A percentile compares a stretch with the other conserved stretches of the same genome.
phyloP scores from a whole-genome alignment of 2,113 vertebrate genomes.

The Eubucco bourcierii region DNA sequence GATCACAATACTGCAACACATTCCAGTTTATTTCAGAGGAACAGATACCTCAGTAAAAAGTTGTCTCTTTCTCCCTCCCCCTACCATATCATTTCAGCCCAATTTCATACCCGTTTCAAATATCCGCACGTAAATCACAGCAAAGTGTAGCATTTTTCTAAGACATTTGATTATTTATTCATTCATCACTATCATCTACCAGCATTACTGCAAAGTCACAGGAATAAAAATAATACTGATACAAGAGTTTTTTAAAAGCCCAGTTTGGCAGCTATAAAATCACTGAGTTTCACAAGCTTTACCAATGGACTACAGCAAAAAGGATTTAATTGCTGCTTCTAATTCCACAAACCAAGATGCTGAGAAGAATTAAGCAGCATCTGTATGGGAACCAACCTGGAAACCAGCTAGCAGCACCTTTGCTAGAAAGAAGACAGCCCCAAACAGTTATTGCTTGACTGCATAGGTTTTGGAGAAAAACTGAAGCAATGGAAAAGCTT shows the following conservation, averaged over 20 bases:
- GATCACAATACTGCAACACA: not conserved
- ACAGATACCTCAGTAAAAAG: constrained; percentile 15
- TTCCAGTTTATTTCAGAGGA: constrained; percentile 5
- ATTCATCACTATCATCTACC: not conserved
- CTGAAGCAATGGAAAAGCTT: not conserved
- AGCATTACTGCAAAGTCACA: not conserved
- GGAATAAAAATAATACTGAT: constrained; percentile 15
- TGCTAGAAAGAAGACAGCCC: not conserved
- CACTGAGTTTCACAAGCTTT: not conserved
- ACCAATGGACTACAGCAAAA: not conserved
- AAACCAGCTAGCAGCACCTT: not conserved
- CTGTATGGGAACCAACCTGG: not conserved
- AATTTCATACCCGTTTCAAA: constrained; percentile 25
- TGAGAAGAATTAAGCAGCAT: not conserved
- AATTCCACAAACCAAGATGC: not conserved
- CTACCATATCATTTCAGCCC: not conserved
- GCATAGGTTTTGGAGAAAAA: not conserved
- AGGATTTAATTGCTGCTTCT: not conserved
- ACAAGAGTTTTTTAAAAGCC: not conserved
- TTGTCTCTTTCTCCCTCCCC: not conserved
- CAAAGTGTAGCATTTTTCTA: constrained; percentile 25
- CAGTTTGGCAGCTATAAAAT: not conserved
- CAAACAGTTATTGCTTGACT: not conserved
- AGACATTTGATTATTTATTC: constrained; percentile 35
- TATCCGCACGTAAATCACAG: constrained; percentile 32